Conservation (phyloP, 1,140 invertebrate genomes). For the Brachionus angularis region DNA sequence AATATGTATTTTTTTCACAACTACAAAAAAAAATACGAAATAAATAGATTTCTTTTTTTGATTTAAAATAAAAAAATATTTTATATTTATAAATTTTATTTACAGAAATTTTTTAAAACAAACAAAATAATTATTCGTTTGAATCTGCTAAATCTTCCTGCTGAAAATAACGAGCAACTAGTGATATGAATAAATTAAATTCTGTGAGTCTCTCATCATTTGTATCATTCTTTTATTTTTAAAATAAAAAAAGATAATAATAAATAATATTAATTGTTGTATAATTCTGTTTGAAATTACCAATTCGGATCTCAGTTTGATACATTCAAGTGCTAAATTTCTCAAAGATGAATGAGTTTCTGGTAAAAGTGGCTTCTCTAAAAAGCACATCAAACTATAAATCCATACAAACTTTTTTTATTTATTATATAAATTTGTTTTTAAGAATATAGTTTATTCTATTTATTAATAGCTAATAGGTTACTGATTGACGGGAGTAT, state of each 20-base stretch:
- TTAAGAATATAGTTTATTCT: neutral
- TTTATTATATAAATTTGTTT: too few species aligned
- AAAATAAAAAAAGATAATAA: neutral
- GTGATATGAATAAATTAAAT: constrained; percentile 15
- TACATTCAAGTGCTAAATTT: constrained; percentile 18
- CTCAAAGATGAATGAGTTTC: constrained; percentile 30
- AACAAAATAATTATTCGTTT: neutral
- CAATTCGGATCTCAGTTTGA: neutral
- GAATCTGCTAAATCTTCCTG: constrained; percentile 29
- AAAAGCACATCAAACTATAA: constrained; percentile 38
- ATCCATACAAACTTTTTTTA: constrained; percentile 29
- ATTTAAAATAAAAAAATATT: neutral
- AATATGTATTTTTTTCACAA: too few species aligned
- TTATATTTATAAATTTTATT: neutral
- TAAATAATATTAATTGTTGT: neutral
- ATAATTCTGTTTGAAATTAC: neutral
- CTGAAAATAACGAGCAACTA: constrained; percentile 39
- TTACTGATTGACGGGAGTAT: neutral
- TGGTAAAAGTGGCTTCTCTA: constrained; percentile 28
- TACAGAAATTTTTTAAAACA: neutral
- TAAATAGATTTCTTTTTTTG: too few species aligned
- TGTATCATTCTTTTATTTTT: neutral
- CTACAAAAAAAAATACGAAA: too few species aligned
- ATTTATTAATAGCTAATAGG: neutral
- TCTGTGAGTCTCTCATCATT: constrained; percentile 7